These are phyloP conservation scores for Tetramorium parvispinum DNA, from an alignment of 1,140 invertebrate genomes.

Conservation along the genomic window DNA sequence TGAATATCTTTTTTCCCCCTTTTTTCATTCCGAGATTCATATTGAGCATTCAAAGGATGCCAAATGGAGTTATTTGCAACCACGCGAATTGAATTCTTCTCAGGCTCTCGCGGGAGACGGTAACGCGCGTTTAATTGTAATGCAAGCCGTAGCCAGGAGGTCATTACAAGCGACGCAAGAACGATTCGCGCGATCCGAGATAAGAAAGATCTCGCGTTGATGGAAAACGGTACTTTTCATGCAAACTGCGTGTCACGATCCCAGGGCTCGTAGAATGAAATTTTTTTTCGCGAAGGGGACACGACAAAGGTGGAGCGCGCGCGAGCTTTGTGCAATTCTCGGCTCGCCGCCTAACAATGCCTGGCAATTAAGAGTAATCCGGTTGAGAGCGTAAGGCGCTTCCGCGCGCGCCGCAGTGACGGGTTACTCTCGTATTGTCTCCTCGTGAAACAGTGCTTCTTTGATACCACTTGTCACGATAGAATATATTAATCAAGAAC, in stretches of 20 bases:
- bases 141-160: background rate
- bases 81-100: background rate
- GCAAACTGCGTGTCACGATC: background rate
- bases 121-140: slow-evolving; percentile 9
- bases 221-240: background rate
- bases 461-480: background rate
- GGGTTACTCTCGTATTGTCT: background rate
- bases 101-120: too few species aligned
- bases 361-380: slow-evolving; percentile 34
- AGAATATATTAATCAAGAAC: background rate
- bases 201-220: background rate
- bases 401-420: background rate
- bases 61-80: background rate
- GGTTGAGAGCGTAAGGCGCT: background rate
- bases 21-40: background rate
- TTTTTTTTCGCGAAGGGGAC: background rate
- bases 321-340: slow-evolving; percentile 14
- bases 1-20: background rate
- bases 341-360: slow-evolving; percentile 5
- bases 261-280: background rate
- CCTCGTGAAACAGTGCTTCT: background rate
- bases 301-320: background rate
- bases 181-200: background rate
- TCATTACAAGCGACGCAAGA: background rate
- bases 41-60: background rate